Percentiles rank a stretch among this genome's conserved stretches.
These are phyloP conservation scores for Schizotus pectinicornis DNA, from an alignment of 2,888 invertebrate genomes.

Conservation along the genomic window DNA sequence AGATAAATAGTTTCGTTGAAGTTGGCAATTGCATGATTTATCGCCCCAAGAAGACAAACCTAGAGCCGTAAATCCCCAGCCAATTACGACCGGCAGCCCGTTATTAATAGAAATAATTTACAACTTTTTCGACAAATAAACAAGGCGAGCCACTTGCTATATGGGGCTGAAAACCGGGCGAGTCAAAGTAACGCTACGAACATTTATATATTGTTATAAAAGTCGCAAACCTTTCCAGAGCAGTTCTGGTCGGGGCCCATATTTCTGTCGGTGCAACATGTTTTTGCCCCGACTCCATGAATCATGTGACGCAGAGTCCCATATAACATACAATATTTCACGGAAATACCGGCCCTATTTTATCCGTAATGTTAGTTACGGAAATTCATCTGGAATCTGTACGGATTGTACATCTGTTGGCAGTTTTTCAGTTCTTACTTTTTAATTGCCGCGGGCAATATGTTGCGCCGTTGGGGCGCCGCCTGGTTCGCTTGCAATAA, in stretches of 20 bases:
- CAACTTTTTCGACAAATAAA: not conserved
- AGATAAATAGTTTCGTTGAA: slow-evolving; percentile 31
- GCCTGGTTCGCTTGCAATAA: slow-evolving; percentile 5
- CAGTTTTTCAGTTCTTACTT: slow-evolving; percentile 16
- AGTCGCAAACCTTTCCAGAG: slow-evolving; percentile 53
- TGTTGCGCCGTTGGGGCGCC: slow-evolving; percentile 1
- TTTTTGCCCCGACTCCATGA: slow-evolving; percentile 56
- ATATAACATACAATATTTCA: slow-evolving; percentile 35
- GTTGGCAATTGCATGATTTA: slow-evolving; percentile 28
- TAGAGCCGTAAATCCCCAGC: slow-evolving; percentile 6
- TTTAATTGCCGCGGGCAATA: slow-evolving; percentile 17
- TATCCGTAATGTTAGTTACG: slow-evolving; percentile 21
- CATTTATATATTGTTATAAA: slow-evolving; percentile 55
- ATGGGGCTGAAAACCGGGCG: slow-evolving; percentile 16
- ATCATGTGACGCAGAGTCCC: slow-evolving; percentile 39
- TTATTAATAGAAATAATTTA: slow-evolving; percentile 2
- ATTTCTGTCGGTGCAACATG: slow-evolving; percentile 58
- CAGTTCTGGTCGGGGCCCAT: slow-evolving; percentile 48
- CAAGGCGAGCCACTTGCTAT: not conserved
- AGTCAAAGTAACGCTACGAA: slow-evolving; percentile 31
- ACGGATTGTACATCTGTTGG: slow-evolving; percentile 14
- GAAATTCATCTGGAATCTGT: slow-evolving; percentile 22
- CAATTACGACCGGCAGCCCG: not conserved
- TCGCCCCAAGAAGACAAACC: slow-evolving; percentile 17
- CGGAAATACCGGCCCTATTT: slow-evolving; percentile 32